Evolutionary conservation across 2,113 vertebrate species (phyloP).

Genomic region (Upupa epops): DNA sequence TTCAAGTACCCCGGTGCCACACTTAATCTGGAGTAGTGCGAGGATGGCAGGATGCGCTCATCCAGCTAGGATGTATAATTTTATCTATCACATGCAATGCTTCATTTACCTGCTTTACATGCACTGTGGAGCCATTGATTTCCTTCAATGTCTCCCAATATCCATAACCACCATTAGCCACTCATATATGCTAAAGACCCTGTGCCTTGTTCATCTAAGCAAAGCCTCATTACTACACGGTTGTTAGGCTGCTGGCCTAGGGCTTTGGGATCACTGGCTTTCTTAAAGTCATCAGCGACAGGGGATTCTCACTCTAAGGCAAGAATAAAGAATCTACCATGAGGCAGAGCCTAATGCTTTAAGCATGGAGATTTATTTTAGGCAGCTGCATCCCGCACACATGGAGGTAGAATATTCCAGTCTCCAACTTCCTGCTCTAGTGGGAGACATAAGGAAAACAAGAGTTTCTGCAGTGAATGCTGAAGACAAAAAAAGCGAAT

Average conservation of each 20-base stretch:
- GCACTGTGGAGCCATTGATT: background rate
- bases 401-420: conserved; percentile 12
- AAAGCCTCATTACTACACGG: background rate
- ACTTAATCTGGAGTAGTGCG: background rate
- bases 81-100: background rate
- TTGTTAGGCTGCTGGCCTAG: conserved; percentile 14
- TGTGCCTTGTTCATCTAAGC: background rate
- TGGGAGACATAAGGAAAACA: conserved; percentile 1
- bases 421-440: background rate
- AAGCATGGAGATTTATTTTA: conserved; percentile 16
- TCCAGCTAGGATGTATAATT: background rate
- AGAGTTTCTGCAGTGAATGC: background rate
- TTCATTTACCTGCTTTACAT: background rate
- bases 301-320: background rate
- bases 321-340: background rate
- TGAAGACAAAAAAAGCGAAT: background rate
- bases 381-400: background rate
- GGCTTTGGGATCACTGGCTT: background rate
- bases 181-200: background rate
- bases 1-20: background rate
- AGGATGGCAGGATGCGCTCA: background rate
- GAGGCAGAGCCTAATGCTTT: background rate
- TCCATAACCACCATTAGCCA: background rate
- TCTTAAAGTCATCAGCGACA: conserved; percentile 6
- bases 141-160: background rate